Base-by-base conservation (phyloP, 2,888 invertebrate genomes). In the Ferrisia virgata region DNA sequence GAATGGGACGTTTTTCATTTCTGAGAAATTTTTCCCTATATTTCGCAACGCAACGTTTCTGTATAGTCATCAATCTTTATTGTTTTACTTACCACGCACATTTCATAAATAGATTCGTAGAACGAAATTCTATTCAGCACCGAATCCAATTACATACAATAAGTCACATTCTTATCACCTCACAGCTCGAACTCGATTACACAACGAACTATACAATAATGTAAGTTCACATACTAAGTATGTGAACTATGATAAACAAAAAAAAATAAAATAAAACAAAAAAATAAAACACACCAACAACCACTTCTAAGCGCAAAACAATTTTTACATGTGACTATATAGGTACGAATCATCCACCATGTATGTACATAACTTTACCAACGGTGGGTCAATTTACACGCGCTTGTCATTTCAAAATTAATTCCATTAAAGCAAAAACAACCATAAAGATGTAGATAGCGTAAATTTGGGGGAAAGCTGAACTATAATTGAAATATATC, bases 401-500 rank as follows among this genome's bases (percentile, higher is more conserved):
- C 72, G 72, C 72, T 72, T 72, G 72, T 72, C 72, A 33, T 72
- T 72, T 72, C 72, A 25, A 72, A 72, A 72, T 72, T 72, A 72
- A 72, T 72, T 72, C 33, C 72, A 33, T 72, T 72, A 72, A 33
- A 72, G 33, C 72, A 33, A 72, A 33, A 72, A 72, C 72, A 72
- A 72, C 72, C 72, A 72, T 72, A 72, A 72, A 72, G 72, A 72
- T 72, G 72, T 72, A 72, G 72, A 72, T 72, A 72, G 72, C 72
- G 33, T 72, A 33, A 33, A 72, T 72, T 72, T 72, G 72, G 72
- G 72, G 72, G 72, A 33, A 72, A 64, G 53, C 22, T 64, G 28
- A 53, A 13, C 58, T 11, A 28, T 64, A 64, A 64, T 64, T 64
- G 58, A 64, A 64, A 64, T 25, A 64, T 64, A 64, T 64, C n/a